Evolutionary conservation across 2,888 invertebrate species (phyloP), one percentile per base, ranked within the genome.

Genomic region (Osmoderma eremita): DNA sequence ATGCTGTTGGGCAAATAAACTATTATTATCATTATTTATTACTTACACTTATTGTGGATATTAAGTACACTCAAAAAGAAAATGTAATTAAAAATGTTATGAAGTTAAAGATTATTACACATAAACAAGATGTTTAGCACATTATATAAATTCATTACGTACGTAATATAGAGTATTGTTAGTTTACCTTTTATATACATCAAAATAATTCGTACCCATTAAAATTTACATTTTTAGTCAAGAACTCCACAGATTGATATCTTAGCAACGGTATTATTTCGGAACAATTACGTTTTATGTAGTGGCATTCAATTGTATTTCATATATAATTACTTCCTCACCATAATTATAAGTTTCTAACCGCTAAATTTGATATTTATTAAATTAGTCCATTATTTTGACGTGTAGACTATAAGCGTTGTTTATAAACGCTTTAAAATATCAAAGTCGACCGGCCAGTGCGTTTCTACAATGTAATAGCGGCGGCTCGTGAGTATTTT

Each of bases 241-340:
- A 15, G 17, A 53, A 17, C 10, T 20, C 22, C 30, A 3, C 30
- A 30, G 30, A 30, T 30, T 30, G 10, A 30, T 10, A 30, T 30
- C 30, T 30, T 30, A 1, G 3, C 30, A 30, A 30, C 30, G 30
- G 30, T 30, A 22, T 50, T 50, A 10, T 22, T 24, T 50, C n/a
- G 13, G 50, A 12, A 1, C 13, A 8, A 30, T 4, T 30, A 30
- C 6, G 6, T 3, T 30, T 30, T 30, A 8, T 18, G 30, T 36
- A 4, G 24, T 24, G 24, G 6, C 2, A 30, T 5, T 5, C 10
- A 6, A 30, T 3, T 38, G 22, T 17, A 30, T 53, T 53, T 53
- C 36, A 30, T 53, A 17, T 36, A 10, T 53, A 53, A 58, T 58
- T 58, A 58, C 58, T 58, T 58, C 58, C 45, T 58, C 20, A 15